Evolutionary conservation across 2,113 vertebrate genomes (phyloP).

Genomic region (Rattus norvegicus): GRCr8 NC_086021.1:145279501-145280000

Average conservation of each 20-base stretch:
- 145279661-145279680: slow-evolving; percentile 11
- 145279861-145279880: slow-evolving; percentile 32
- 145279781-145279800: slow-evolving; percentile 35
- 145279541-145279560: slow-evolving; percentile 5
- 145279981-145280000: not conserved
- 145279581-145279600: slow-evolving; percentile 18
- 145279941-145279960: not conserved
- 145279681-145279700: slow-evolving; percentile 58
- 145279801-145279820: not conserved
- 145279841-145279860: not conserved
- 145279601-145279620: not conserved
- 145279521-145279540: slow-evolving; percentile 30
- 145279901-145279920: not conserved
- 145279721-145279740: not conserved
- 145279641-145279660: slow-evolving; percentile 62
- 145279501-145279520: slow-evolving; percentile 32
- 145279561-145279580: slow-evolving; percentile 37
- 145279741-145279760: not conserved
- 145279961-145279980: slow-evolving; percentile 8
- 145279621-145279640: slow-evolving; percentile 46
- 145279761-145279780: slow-evolving; percentile 36
- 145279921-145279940: not conserved
- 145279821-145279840: not conserved
- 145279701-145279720: slow-evolving; percentile 54
- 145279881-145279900: slow-evolving; percentile 42